Evolutionary conservation across 23 tunicate species (phyloP).

Genomic region (Styela plicata): DNA sequence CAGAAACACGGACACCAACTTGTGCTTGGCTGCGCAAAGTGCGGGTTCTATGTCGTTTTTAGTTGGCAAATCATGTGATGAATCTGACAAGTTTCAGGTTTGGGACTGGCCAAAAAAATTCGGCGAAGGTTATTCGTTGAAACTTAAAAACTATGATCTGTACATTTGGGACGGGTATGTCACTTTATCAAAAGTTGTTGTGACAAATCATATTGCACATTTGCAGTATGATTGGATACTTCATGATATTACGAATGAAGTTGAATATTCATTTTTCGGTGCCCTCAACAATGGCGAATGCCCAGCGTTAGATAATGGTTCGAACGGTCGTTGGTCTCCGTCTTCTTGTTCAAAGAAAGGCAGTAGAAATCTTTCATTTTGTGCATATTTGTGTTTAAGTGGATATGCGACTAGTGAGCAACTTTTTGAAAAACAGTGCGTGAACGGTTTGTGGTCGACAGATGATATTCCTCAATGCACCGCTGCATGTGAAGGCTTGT

Average conservation of each 20-base stretch:
- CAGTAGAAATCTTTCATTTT: background rate
- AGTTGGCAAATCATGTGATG: conserved; percentile 27
- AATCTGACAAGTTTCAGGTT: conserved; percentile 30
- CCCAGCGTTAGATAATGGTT: background rate
- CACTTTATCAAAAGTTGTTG: conserved; percentile 9
- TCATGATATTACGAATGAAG: background rate
- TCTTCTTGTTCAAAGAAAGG: conserved; percentile 7
- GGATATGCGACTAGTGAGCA: conserved; percentile 20
- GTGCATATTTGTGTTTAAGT: conserved; percentile 33
- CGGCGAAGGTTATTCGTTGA: conserved; percentile 24
- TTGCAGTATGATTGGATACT: conserved; percentile 31
- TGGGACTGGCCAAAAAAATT: conserved; percentile 35
- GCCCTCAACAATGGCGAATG: conserved; percentile 33
- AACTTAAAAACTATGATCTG: conserved; percentile 15
- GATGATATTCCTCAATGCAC: conserved; percentile 10
- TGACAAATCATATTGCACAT: background rate
- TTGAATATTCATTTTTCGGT: conserved; percentile 25
- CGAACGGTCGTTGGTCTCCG: conserved; percentile 52
- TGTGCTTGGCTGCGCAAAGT: conserved; percentile 31
- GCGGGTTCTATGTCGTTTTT: conserved; percentile 20
- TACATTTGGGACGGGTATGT: conserved; percentile 56
- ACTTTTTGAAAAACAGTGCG: conserved; percentile 8
- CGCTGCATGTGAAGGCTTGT: conserved; percentile 18
- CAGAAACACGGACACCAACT: conserved; percentile 16
- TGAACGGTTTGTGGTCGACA: conserved; percentile 33